Evolutionary conservation across 2,888 invertebrate genomes (phyloP), one percentile per base, ranked within the genome.

Genomic region (Omphaloscelis lunosa): DNA sequence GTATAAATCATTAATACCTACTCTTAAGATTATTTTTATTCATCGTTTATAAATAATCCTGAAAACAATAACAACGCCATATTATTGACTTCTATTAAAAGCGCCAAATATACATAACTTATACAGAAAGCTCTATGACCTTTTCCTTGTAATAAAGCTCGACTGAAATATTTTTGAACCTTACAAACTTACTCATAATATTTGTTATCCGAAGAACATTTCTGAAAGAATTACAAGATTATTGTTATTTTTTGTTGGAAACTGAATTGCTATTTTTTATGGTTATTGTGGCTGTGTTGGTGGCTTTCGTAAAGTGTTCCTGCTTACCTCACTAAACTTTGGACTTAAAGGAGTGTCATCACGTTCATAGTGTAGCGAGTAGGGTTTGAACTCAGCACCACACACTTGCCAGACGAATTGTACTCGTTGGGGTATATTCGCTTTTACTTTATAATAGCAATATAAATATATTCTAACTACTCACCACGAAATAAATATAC

Each of bases 131-230:
- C 34, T 53, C 9, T 34, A 3, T 29, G 48, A 51, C n/a, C 29
- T 76, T 65, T 65, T 51, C 17, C 27, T 23, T 23, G 5, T 41
- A 51, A 27, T 65, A 75, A 45, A 65, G 6, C 4, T 39, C 4
- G 20, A 58, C 17, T n/a, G 0, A n/a, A 48, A 75, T 29, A 65
- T 39, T 75, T 6, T 58, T 11, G 23, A 45, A n/a, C n/a, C 34
- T 51, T 41, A 65, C 27, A 58, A 51, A 39, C 23, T 74, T 63
- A 45, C 6, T 39, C 23, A 56, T 27, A 65, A 58, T 48, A 34
- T 73, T 34, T 73, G 12, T 75, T 53, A 20, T 20, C 7, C 20
- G 7, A 53, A 27, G 15, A 72, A 9, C 20, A 34, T 53, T 73
- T 53, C 27, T 56, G n/a, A n/a, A 56, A 67, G 45, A 17, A 29